Evolutionary conservation across 2,797 vertebrate genomes (phyloP).

Genomic region (Alectoris magna): DNA sequence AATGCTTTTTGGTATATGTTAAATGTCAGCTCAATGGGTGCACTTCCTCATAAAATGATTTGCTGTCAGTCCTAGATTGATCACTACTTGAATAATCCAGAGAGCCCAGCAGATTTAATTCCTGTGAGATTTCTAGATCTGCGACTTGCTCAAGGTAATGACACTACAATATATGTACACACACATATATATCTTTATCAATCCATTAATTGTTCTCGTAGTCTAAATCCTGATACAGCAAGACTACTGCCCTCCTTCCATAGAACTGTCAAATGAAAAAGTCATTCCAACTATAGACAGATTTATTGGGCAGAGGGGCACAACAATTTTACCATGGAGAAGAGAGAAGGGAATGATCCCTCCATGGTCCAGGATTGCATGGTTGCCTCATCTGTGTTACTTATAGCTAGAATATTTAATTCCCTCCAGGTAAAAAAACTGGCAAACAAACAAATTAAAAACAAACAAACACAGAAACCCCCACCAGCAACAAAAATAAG

Average conservation of each 20-base stretch:
- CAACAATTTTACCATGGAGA: neutral
- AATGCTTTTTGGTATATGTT: neutral
- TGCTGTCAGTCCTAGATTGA: neutral
- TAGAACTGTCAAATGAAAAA: neutral
- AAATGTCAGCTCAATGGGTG: neutral
- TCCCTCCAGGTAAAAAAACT: neutral
- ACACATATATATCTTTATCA: neutral
- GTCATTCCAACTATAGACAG: neutral
- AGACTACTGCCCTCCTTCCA: neutral
- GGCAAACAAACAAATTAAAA: neutral
- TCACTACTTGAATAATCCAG: neutral
- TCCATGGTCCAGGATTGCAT: rapidly evolving
- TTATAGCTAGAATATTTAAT: rapidly evolving
- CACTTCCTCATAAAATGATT: neutral
- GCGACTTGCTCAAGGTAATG: neutral
- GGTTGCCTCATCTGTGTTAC: neutral
- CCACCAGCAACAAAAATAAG: no score
- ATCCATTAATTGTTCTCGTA: neutral
- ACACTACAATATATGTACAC: neutral
- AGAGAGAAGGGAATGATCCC: neutral
- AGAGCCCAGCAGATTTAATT: neutral
- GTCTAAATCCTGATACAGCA: neutral
- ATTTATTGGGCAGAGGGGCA: neutral
- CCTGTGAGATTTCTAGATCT: neutral
- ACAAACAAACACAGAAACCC: neutral